Evolutionary conservation across 1,140 invertebrate genomes (phyloP), one percentile per base, ranked within the genome.

Genomic region (Papilio polytes): DNA sequence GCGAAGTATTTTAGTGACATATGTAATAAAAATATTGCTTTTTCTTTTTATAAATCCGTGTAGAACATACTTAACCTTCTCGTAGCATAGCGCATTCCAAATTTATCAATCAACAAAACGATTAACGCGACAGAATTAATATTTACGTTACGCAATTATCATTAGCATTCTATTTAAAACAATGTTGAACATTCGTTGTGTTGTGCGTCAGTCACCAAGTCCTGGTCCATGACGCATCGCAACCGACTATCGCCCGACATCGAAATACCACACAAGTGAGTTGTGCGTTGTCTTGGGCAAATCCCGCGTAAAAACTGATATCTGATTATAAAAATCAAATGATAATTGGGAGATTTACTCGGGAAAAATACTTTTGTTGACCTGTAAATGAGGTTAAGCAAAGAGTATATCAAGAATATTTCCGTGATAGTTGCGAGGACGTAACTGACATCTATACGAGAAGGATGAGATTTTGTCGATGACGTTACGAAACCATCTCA

Each of bases 111-210:
- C 13, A 73, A 44, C 15, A 73, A 41, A 18, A n/a, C 70, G 6
- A 44, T 44, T 63, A 63, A 22, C 15, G 31, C 15, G 36, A 41
- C 13, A 44, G 36, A 73, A 44, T 44, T 44, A 73, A 44, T 72
- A 73, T 44, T 48, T 74, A 74, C 41, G 73, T 44, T 74, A 46
- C 73, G 20, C n/a, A 10, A 46, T 74, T 74, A 74, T 74, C 44
- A 48, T 48, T 44, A 48, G 20, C 73, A 46, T 74, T 74, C 73
- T 74, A 46, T 74, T 74, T 48, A 46, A 74, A 74, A 74, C n/a
- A 74, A 22, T 74, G 41, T 44, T 46, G 36, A 41, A 44, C 15
- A 10, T 1, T 9, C 8, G 41, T 48, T 15, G 41, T 74, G 73
- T 74, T 8, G 1, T 74, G 73, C 73, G 73, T 74, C 73, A 74